phyloP scores from a whole-genome alignment of 1,140 invertebrate genomes.

The Hylyphantes graminicola region DNA sequence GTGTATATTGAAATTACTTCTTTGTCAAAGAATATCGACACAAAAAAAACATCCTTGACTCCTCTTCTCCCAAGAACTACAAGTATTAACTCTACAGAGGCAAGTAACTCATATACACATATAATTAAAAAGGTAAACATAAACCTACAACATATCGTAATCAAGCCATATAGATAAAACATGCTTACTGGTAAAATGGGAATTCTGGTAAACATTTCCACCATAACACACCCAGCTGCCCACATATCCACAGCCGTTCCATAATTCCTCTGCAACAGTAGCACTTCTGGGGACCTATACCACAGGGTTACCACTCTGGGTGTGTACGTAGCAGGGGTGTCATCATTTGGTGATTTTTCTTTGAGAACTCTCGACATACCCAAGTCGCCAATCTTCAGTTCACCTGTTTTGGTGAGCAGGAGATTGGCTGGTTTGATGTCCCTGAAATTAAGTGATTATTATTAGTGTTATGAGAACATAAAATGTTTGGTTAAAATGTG shows the following conservation, averaged over 20 bases:
- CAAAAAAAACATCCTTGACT: too few species aligned
- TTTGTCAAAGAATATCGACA: too few species aligned
- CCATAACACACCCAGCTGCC: constrained; percentile 92
- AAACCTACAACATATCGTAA: too few species aligned
- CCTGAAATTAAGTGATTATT: constrained; percentile 74
- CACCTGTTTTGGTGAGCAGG: too few species aligned
- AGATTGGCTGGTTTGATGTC: too few species aligned
- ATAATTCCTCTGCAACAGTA: constrained; percentile 94
- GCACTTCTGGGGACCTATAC: constrained; percentile 92
- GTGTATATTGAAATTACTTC: too few species aligned
- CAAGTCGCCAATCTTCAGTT: constrained; percentile 89
- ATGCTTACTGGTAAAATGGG: constrained; percentile 74
- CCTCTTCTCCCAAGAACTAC: too few species aligned
- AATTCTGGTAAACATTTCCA: constrained; percentile 93
- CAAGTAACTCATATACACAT: too few species aligned
- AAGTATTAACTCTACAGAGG: too few species aligned
- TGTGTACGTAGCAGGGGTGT: constrained; percentile 75
- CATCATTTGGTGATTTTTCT: constrained; percentile 66
- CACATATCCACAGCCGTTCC: constrained; percentile 97
- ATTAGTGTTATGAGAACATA: constrained; percentile 98
- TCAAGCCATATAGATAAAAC: too few species aligned
- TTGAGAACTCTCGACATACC: constrained; percentile 92
- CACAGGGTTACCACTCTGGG: constrained; percentile 98
- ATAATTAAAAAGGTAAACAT: too few species aligned
- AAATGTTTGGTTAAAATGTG: constrained; percentile 75